phyloP scores from a whole-genome alignment of 2,888 invertebrate species.

The Clistopyga incitator region DNA sequence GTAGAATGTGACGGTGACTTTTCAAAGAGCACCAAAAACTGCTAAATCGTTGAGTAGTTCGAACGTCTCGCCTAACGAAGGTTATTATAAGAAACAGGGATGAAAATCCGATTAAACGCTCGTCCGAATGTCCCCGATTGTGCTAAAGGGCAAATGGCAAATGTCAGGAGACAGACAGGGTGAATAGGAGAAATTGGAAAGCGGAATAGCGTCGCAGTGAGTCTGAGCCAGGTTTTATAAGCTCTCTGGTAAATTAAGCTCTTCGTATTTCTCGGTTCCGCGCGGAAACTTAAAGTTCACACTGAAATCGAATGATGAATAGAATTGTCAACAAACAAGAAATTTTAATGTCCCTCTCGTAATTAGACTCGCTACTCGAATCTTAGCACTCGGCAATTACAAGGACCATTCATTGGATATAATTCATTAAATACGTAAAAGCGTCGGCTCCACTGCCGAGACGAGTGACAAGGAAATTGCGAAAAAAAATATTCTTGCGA shows the following conservation, averaged over 20 bases:
- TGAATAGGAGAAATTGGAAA: neutral
- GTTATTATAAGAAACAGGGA: neutral
- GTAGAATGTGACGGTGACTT: neutral
- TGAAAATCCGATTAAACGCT: neutral
- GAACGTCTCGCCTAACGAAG: conserved; percentile 3
- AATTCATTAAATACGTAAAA: conserved; percentile 29
- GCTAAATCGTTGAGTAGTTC: neutral
- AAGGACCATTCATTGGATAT: conserved; percentile 17
- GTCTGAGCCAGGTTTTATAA: neutral
- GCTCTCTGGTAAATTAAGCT: neutral
- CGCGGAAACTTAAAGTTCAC: neutral
- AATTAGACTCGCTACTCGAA: conserved; percentile 4
- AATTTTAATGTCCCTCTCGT: neutral
- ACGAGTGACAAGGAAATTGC: neutral
- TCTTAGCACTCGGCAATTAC: conserved; percentile 25
- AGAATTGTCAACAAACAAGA: conserved; percentile 8
- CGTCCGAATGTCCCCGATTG: neutral
- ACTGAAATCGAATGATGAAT: conserved; percentile 8
- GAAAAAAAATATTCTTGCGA: conserved; percentile 8
- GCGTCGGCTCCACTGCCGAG: neutral
- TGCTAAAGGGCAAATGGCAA: neutral
- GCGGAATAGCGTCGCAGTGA: neutral
- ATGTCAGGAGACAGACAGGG: neutral
- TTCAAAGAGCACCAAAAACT: neutral
- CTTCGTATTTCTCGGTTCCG: neutral